Percentiles rank a stretch among this genome's conserved stretches.
phyloP scores from a whole-genome alignment of 2,797 vertebrate species.

The Protosalanx chinensis region DNA sequence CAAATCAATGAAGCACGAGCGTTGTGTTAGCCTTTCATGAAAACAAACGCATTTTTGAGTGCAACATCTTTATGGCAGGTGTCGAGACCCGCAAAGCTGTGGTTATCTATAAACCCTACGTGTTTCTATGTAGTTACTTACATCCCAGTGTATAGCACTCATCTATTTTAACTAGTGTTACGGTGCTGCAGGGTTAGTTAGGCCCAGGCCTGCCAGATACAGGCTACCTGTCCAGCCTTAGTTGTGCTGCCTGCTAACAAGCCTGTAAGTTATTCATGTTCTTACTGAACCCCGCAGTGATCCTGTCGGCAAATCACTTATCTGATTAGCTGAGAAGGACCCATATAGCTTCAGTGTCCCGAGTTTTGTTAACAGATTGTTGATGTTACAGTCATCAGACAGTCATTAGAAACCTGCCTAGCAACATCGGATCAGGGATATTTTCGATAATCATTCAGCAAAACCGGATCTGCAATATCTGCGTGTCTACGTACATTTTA shows the following conservation, averaged over 20 bases:
- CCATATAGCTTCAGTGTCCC: constrained; percentile 1
- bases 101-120: constrained; percentile 14
- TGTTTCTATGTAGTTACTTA: not conserved
- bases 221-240: constrained; percentile 24
- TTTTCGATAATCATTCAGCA: not conserved
- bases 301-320: constrained; percentile 51
- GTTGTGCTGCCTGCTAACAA: constrained; percentile 42
- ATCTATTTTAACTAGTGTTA: constrained; percentile 63
- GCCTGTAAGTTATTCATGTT: constrained; percentile 64
- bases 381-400: not conserved
- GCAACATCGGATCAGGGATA: not conserved
- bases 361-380: constrained; percentile 10
- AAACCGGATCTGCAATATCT: not conserved
- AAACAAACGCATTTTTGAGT: constrained; percentile 12
- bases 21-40: constrained; percentile 49
- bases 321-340: constrained; percentile 42
- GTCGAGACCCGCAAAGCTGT: not conserved
- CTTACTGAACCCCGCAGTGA: constrained; percentile 14
- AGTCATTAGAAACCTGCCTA: not conserved
- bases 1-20: constrained; percentile 70
- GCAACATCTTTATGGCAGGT: not conserved
- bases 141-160: constrained; percentile 25
- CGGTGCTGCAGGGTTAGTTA: constrained; percentile 46
- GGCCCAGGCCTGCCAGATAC: constrained; percentile 37
- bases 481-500: not conserved